Conservation (phyloP, 2,888 invertebrate genomes). For the Malthinus flaveolus region DNA sequence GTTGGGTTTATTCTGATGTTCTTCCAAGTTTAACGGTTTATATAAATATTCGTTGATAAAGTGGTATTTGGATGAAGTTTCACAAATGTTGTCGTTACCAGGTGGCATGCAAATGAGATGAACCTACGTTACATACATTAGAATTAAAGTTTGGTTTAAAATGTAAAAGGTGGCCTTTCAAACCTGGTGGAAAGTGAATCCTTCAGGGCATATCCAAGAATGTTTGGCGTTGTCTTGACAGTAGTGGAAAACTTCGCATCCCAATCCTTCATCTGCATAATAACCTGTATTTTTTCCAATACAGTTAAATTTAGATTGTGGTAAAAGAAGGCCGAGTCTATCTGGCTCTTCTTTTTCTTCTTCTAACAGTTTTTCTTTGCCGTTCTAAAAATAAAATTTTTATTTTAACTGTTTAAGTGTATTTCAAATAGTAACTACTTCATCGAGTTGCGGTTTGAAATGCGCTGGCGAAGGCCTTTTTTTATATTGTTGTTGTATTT, state of each 20-base stretch:
- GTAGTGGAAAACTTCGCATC: conserved; percentile 92
- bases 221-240: conserved; percentile 88
- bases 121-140: conserved; percentile 61
- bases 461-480: neutral
- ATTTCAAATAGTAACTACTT: conserved; percentile 13
- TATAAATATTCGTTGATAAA: conserved; percentile 93
- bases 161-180: neutral
- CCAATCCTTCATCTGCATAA: conserved; percentile 86
- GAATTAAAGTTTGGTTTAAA: neutral
- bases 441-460: conserved; percentile 29
- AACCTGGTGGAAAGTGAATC: conserved; percentile 85
- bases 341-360: conserved; percentile 85
- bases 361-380: conserved; percentile 44
- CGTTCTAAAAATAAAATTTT: conserved; percentile 43
- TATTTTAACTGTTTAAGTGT: too few relatives aligned
- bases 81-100: conserved; percentile 85
- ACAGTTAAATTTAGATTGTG: conserved; percentile 84
- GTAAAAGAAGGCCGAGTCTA: conserved; percentile 74
- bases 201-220: conserved; percentile 92
- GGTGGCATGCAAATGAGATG: conserved; percentile 94
- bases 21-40: conserved; percentile 83
- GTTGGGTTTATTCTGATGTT: conserved; percentile 79
- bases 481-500: conserved; percentile 24
- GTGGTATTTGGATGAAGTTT: conserved; percentile 85
- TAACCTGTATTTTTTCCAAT: conserved; percentile 81